Evolutionary conservation across 2,888 invertebrate genomes (phyloP).

Genomic region (Amphimallon solstitiale): DNA sequence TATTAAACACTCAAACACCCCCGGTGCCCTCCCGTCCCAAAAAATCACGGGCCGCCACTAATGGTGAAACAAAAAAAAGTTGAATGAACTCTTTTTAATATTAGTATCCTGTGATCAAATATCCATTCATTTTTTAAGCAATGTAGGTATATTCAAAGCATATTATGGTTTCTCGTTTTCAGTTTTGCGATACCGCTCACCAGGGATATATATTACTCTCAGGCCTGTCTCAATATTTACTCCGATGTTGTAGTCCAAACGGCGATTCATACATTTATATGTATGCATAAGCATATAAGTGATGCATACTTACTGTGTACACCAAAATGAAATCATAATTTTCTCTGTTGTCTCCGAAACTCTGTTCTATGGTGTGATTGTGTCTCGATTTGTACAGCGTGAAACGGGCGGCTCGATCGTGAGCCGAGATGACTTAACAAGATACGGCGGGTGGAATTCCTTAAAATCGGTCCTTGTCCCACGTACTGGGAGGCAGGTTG

Average conservation of each 20-base stretch:
- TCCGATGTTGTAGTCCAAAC: conserved; percentile 26
- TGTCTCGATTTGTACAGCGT: conserved; percentile 46
- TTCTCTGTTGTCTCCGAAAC: conserved; percentile 14
- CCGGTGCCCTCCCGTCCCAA: no score
- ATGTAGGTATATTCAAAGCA: no score
- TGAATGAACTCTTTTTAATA: no score
- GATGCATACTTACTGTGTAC: background rate
- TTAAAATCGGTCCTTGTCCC: conserved; percentile 55
- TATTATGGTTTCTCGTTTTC: no score
- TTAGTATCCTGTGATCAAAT: no score
- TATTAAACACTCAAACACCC: no score
- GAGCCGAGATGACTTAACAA: conserved; percentile 63
- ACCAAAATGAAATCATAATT: conserved; percentile 30
- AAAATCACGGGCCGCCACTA: no score
- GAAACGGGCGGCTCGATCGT: conserved; percentile 52
- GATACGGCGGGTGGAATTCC: conserved; percentile 63
- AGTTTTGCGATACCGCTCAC: conserved; percentile 9
- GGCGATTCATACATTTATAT: conserved; percentile 2
- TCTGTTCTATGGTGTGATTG: conserved; percentile 38
- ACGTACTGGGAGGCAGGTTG: conserved; percentile 42
- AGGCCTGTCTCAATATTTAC: conserved; percentile 33
- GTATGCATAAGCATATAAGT: background rate
- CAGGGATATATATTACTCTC: conserved; percentile 7
- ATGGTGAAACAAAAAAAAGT: no score
- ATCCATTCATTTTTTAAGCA: no score